Evolutionary conservation across 2,113 vertebrate species (phyloP).

Genomic region (Otis tarda): DNA sequence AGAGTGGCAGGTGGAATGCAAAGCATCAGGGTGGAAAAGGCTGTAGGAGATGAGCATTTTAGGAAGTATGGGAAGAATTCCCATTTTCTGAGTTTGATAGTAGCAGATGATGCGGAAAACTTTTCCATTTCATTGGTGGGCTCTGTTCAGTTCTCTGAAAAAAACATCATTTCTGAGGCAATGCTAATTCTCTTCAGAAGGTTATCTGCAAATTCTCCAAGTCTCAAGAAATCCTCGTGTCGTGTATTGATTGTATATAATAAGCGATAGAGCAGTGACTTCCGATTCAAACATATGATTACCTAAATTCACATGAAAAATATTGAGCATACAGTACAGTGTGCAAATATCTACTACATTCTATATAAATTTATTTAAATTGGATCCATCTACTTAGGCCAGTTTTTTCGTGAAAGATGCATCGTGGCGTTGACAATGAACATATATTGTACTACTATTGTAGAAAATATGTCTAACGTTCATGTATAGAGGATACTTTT

Average conservation of each 20-base stretch:
- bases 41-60: neutral
- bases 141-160: neutral
- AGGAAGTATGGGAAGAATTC: neutral
- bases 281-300: neutral
- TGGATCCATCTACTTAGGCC: neutral
- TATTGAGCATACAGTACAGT: neutral
- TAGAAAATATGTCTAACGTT: neutral
- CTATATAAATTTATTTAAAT: neutral
- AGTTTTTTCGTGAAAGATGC: neutral
- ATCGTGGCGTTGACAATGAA: neutral
- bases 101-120: neutral
- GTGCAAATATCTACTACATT: neutral
- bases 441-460: neutral
- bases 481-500: neutral
- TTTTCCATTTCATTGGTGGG: rapidly evolving
- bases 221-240: neutral
- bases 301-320: neutral
- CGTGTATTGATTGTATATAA: neutral
- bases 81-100: neutral
- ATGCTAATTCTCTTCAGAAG: neutral
- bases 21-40: neutral
- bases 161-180: neutral
- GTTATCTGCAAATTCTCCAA: neutral
- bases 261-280: neutral
- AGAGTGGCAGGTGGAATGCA: neutral